Conservation (phyloP, 2,113 vertebrate genomes). For the Sigmodon hispidus region DNA sequence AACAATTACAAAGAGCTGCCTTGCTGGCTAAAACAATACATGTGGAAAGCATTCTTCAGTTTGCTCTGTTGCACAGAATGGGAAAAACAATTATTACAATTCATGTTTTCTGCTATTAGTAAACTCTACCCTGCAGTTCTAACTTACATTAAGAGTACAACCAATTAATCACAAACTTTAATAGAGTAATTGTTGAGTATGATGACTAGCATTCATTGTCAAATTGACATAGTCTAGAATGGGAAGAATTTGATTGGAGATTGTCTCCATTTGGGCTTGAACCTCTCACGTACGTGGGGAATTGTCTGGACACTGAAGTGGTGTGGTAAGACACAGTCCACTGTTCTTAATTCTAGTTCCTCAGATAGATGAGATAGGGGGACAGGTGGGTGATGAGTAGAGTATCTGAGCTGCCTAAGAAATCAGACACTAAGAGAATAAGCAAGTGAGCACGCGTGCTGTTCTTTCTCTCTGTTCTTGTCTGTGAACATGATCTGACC, state of each 20-base stretch:
- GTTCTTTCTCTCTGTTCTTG: neutral
- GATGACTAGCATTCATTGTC: neutral
- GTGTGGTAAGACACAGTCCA: neutral
- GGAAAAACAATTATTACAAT: neutral
- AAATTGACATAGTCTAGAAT: neutral
- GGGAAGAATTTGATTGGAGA: neutral
- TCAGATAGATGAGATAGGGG: too few species aligned
- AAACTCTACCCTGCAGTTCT: neutral
- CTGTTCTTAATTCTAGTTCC: neutral
- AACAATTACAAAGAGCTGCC: conserved; percentile 1
- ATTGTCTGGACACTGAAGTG: neutral
- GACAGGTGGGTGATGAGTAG: neutral
- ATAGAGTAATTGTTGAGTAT: neutral
- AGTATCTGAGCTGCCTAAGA: neutral
- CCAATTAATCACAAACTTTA: neutral
- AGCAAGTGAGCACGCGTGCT: neutral
- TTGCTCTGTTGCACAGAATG: neutral
- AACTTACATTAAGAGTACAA: conserved; percentile 2
- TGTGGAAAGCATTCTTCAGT: conserved; percentile 12
- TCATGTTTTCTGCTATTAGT: neutral
- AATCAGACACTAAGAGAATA: too few species aligned
- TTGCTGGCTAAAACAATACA: neutral
- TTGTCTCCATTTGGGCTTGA: neutral
- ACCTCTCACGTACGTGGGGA: neutral
- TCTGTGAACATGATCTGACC: neutral